Base-by-base conservation (phyloP, 2,113 vertebrate genomes). In the Podarcis muralis region DNA sequence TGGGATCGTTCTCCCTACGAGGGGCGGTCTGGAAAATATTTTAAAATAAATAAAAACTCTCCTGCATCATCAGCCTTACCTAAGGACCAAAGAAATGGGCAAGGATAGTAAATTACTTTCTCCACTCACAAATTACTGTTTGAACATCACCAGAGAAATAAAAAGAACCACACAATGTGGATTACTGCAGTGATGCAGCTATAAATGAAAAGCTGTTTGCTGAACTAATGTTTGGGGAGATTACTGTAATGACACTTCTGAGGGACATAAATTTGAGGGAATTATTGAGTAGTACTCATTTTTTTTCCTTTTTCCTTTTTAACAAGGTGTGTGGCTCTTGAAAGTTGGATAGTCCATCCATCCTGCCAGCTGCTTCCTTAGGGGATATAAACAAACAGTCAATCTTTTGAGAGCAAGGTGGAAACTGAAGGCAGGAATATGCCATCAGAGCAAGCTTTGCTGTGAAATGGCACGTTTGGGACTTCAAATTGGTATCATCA, bases 181-280 rank as follows among this genome's bases (percentile, higher is more conserved):
- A 94, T 94, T 91, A 90, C 37, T 37, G 80, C 93, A 94, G 86
- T 90, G 88, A 75, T 88, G 90, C 79, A 89, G 88, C 92, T 90
- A 18, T 91, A 94, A 93, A 84, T 25, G 76, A 95, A 92, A 93
- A 94, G 82, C 86, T 95, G 89, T 86, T 96, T 95, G 94, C 93
- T 95, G 88, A 96, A 92, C 95, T 92, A 95, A 95, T 94, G 95
- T 96, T 96, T 94, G 85, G 90, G 81, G 92, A 94, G 91, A 95
- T 88, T 92, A 95, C 91, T 87, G 85, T 83, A 78, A 92, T 94
- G 92, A 87, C 88, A 90, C 87, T 92, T 82, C 86, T 78, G 62
- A 93, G 48, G 87, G 9, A 83, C 74, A 95, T 94, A 92, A 92
- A 96, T 89, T 88, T 94, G 37, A 30, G 37, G 81, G 86, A 78